Base-by-base conservation (phyloP, 2,797 vertebrate species). In the Sebastes melanostomus region DNA sequence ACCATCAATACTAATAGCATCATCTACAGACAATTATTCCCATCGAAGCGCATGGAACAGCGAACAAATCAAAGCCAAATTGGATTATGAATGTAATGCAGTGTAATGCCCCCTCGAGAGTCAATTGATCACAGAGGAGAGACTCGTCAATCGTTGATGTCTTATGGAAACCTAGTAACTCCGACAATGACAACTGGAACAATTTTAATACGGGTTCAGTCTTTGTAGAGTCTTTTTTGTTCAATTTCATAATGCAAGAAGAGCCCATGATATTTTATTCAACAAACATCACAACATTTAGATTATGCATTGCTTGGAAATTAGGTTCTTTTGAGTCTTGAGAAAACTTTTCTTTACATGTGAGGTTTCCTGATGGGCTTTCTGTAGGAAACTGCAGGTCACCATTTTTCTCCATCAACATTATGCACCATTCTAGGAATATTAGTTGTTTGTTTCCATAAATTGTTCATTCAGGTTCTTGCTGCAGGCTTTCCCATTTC, bases 1-100 rank as follows among this genome's bases (percentile, higher is more conserved):
- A 91, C 92, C 93, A 93, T 96, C 95, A 95, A 96, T 96, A 94
- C 93, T 95, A 94, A 96, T 95, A 93, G 93, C 93, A 95, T 96
- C 93, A 93, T 94, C 92, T 91, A 91, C 94, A 94, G 94, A 94
- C 93, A 95, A 95, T 95, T 94, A 95, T 95, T 95, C 94, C 92
- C 93, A 93, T 95, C 93, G 91, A 93, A 94, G 94, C 69, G 71
- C 91, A 94, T 91, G 90, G 93, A 95, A 94, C 94, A 95, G 91
- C 86, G 92, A 94, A 95, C 95, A 95, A 95, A 95, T 96, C 95
- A 95, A 95, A 95, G 91, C 91, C 92, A 94, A 95, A 95, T 93
- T 90, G 92, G 94, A 95, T 96, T 95, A 95, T 94, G 94, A 95
- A 93, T 94, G 94, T 94, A 94, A 94, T 93, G 93, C 93, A 93